Base-by-base conservation (phyloP, 2,888 invertebrate species). In the Horisme vitalbata region DNA sequence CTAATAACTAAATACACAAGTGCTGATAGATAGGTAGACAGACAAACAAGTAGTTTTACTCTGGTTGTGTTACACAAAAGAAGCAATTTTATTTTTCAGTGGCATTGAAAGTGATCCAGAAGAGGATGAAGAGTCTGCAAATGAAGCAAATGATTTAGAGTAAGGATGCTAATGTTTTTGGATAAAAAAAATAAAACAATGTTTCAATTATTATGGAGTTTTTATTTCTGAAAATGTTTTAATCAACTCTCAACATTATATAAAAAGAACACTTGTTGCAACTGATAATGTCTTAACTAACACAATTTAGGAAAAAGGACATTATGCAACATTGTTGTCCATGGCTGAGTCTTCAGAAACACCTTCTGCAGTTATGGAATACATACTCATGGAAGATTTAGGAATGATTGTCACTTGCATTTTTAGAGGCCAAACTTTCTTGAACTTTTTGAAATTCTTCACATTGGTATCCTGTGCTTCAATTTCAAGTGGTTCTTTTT, bases 361-460 rank as follows among this genome's bases (percentile, higher is more conserved):
- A 9, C 14, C 33, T 24, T 33, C 32, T 15, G 43, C 26, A 36
- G 48, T 56, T n/a, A 59, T 47, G 33, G 48, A 47, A 35, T 47
- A 41, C 41, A 47, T 41, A n/a, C 12, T 37, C 60, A 66, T 71
- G 14, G 68, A 65, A 45, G 73, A 64, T 33, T 63, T 69, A 8
- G 75, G 66, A 51, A 77, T 69, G 23, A 78, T 48, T 52, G 73
- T 76, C 8, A 76, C 62, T 51, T 82, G 79, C 70, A 73, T 79
- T 61, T 78, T 85, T 4, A 84, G 28, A 47, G 88, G 89, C 88
- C 88, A 88, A 10, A 88, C 79, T 54, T 89, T 89, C 63, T 85
- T 86, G 48, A 89, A 88, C 51, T 76, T 89, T 49, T 89, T 89
- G 59, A 87, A 89, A 61, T 89, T 88, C 45, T 69, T 80, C 0